Evolutionary conservation across 2,113 vertebrate genomes (phyloP), one percentile per base, ranked within the genome.

Genomic region (Odocoileus virginianus): DNA sequence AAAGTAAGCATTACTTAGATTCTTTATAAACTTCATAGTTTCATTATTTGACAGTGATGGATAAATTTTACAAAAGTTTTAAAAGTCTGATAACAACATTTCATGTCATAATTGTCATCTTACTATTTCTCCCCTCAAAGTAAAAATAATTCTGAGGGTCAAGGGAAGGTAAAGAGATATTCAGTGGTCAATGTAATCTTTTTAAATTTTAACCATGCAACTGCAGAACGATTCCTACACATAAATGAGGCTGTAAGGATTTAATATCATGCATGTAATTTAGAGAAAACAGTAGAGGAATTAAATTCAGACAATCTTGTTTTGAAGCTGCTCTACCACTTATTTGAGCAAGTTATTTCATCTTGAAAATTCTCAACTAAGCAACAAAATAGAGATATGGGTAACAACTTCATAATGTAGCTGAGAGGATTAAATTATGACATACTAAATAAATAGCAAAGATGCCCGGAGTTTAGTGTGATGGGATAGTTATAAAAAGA

Each of bases 271-370:
- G 5, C 21, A 47, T n/a, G 82, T 96, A 25, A 91, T 97, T 98
- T 89, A 94, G 97, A 98, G 87, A 25, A 97, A 94, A 98, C 50
- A 96, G 81, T 47, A 52, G 79, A 86, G 43, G 96, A 97, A 79
- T 88, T 76, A 17, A 52, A 78, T 40, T 76, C 47, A 96, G 88
- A 88, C 78, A 47, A 93, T 87, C 25, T 93, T 25, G 27, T 7
- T 83, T 93, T 91, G 25, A 91, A 94, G 45, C 11, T 81, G 27
- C 12, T 84, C 2, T 50, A 67, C 17, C 36, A 50, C 36, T 88
- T 94, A 81, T 13, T 82, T 78, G 54, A 30, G 52, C 17, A 86
- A 90, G n/a, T 57, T 92, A 95, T 60, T 89, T 25, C 81, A 74
- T 86, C 21, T 76, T 60, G 87, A 82, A 95, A 95, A 87, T 27